Conservation (phyloP, 2,113 vertebrate species). For the Pandion haliaetus region DNA sequence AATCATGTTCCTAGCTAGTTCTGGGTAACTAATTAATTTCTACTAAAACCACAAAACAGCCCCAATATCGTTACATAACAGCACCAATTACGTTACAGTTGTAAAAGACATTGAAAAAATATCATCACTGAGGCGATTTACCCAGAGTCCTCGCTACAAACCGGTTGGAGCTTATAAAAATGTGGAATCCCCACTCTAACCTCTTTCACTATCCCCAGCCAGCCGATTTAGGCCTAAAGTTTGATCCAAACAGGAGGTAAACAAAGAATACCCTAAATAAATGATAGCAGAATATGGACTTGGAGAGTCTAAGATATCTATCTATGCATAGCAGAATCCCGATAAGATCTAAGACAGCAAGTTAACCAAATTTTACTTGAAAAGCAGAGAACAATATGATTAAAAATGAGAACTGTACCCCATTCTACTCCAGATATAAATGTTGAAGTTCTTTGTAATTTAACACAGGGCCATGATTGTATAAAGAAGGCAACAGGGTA, state of each 20-base stretch:
- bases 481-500: background rate
- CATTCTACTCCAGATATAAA: background rate
- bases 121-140: background rate
- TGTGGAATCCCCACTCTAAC: background rate
- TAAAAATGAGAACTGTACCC: background rate
- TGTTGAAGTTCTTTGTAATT: background rate
- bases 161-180: background rate
- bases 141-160: background rate
- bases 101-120: background rate
- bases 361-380: background rate
- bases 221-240: background rate
- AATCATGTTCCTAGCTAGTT: background rate
- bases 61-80: background rate
- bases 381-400: background rate
- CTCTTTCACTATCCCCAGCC: background rate
- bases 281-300: background rate
- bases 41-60: background rate
- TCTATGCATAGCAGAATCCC: background rate
- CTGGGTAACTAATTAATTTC: background rate
- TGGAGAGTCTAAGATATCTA: background rate
- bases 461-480: background rate
- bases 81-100: background rate
- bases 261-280: background rate
- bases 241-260: background rate
- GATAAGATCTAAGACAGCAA: background rate